phyloP scores from a whole-genome alignment of 2,113 vertebrate genomes.

The Myotis lucifugus region DNA sequence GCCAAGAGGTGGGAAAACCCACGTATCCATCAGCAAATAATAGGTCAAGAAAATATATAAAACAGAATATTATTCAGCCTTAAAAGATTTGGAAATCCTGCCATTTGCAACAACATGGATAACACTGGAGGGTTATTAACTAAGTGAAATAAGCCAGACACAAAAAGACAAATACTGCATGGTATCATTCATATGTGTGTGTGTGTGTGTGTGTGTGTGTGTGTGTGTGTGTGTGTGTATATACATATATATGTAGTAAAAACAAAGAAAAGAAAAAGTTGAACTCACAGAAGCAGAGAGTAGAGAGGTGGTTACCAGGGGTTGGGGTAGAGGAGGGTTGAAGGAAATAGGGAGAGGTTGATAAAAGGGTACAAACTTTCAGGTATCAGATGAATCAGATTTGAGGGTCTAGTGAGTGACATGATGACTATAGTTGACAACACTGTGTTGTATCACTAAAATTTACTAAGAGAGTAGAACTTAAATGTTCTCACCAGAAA shows the following conservation, averaged over 20 bases:
- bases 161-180: background rate
- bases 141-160: background rate
- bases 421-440: background rate
- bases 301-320: background rate
- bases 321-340: accelerated
- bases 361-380: background rate
- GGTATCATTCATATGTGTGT: background rate
- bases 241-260: too few species aligned
- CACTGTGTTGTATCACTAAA: background rate
- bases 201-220: too few species aligned
- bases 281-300: background rate
- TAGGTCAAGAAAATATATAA: background rate
- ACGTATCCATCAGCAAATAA: background rate
- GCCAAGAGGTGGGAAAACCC: background rate
- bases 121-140: background rate
- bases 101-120: background rate
- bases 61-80: background rate
- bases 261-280: background rate
- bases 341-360: background rate
- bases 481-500: background rate
- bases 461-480: background rate
- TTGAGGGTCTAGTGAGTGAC: background rate
- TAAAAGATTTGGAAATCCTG: background rate
- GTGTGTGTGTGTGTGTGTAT: background rate
- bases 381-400: background rate